Conservation (phyloP, 1,140 invertebrate genomes). For the Stegodyphus dumicola region DNA sequence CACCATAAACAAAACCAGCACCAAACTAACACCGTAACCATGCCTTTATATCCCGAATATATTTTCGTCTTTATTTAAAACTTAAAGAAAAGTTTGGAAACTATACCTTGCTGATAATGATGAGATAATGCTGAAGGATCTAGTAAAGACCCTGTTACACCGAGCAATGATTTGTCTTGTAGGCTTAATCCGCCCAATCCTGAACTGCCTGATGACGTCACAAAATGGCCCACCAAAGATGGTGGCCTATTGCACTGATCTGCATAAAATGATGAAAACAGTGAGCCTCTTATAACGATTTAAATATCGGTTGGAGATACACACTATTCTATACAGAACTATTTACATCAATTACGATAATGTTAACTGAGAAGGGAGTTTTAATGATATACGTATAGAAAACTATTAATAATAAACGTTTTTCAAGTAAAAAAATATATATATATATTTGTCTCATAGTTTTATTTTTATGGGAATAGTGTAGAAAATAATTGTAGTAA, state of each 20-base stretch:
- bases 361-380: too few relatives aligned
- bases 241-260: conserved; percentile 59
- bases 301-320: too few relatives aligned
- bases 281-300: background rate
- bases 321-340: too few relatives aligned
- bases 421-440: too few relatives aligned
- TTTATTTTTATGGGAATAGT: too few relatives aligned
- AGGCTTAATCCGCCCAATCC: conserved; percentile 23
- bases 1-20: background rate
- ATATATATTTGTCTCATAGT: too few relatives aligned
- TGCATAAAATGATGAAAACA: conserved; percentile 48
- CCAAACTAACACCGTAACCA: background rate
- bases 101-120: conserved; percentile 56
- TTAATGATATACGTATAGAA: too few relatives aligned
- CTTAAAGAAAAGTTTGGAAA: background rate
- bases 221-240: conserved; percentile 38
- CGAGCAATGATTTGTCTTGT: conserved; percentile 52
- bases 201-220: conserved; percentile 17
- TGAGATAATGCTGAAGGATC: conserved; percentile 48
- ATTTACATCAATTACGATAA: too few relatives aligned
- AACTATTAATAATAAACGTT: too few relatives aligned
- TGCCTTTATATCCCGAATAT: background rate
- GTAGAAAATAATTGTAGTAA: too few relatives aligned
- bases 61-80: background rate
- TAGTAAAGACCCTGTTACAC: conserved; percentile 37